Conservation (phyloP, 1,140 invertebrate species). For the Meloidogyne hapla region DNA sequence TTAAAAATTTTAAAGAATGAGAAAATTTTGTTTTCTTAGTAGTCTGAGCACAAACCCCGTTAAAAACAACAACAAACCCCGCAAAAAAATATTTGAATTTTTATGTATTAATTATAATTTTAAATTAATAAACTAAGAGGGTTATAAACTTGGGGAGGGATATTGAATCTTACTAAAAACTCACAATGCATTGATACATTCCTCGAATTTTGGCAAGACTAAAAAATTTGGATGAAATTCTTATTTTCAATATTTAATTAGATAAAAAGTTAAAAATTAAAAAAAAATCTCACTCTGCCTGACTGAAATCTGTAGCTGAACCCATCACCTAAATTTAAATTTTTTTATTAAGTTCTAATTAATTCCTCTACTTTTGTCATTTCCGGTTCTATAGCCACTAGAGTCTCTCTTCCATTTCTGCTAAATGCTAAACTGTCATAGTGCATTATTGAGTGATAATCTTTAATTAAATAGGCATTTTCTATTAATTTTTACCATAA, state of each 20-base stretch:
- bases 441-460: conserved; percentile 60
- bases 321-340: conserved; percentile 46
- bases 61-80: no score
- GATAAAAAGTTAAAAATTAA: no score
- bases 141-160: no score
- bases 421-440: conserved; percentile 63
- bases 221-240: neutral
- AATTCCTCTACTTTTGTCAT: conserved; percentile 48
- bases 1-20: no score
- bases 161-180: neutral
- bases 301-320: conserved; percentile 62
- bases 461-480: no score
- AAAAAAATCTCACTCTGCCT: conserved; percentile 36
- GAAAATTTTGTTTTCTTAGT: no score
- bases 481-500: conserved; percentile 37
- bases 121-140: no score
- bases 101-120: no score
- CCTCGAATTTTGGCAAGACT: conserved; percentile 55
- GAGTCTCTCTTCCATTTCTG: conserved; percentile 61
- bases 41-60: no score
- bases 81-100: no score
- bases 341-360: neutral
- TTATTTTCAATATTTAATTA: neutral
- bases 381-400: conserved; percentile 54
- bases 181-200: conserved; percentile 56